phyloP scores from a whole-genome alignment of 2,888 invertebrate genomes.

The Scrobipalpa atriplicella region DNA sequence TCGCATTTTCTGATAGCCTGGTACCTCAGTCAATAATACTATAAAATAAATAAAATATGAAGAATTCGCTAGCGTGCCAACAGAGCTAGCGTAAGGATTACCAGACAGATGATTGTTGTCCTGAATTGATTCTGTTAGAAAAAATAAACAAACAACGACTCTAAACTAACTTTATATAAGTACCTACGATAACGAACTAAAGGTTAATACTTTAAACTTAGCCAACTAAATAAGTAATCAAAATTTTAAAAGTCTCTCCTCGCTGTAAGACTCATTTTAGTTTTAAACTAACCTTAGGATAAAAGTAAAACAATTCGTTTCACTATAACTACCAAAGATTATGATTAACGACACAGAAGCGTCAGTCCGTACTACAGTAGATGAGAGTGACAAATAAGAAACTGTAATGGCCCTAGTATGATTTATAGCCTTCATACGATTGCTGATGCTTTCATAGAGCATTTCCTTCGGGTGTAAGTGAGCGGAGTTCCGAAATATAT shows the following conservation, averaged over 20 bases:
- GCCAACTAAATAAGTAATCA: background rate
- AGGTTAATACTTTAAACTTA: background rate
- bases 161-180: too few species aligned
- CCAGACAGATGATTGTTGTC: too few species aligned
- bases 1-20: background rate
- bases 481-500: conserved; percentile 17
- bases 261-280: background rate
- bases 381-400: conserved; percentile 25
- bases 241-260: background rate
- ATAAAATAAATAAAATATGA: too few species aligned
- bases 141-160: too few species aligned
- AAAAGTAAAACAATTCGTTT: conserved; percentile 1
- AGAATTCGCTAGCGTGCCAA: too few species aligned
- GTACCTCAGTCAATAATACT: too few species aligned
- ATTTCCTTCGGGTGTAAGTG: conserved; percentile 11
- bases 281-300: background rate
- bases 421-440: conserved; percentile 19
- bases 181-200: too few species aligned
- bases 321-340: background rate
- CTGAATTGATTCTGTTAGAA: too few species aligned
- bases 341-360: conserved; percentile 22
- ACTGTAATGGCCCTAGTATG: conserved; percentile 17
- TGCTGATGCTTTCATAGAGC: conserved; percentile 17
- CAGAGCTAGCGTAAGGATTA: too few species aligned
- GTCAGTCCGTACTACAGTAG: conserved; percentile 16